phyloP scores from a whole-genome alignment of 2,888 invertebrate genomes.

The Agrochola litura region DNA sequence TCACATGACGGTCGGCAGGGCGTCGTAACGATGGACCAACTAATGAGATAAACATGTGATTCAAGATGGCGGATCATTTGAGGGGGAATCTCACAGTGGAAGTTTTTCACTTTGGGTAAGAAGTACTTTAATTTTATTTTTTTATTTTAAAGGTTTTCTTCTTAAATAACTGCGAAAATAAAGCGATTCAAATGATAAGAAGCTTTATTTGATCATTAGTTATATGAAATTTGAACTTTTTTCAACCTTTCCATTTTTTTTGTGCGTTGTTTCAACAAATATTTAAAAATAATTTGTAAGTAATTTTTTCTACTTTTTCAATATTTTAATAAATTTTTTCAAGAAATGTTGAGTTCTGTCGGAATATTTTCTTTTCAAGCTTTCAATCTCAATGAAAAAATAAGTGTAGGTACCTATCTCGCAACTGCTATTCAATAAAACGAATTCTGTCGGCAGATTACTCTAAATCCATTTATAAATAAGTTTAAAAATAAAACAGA shows the following conservation, averaged over 20 bases:
- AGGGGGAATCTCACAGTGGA: conserved; percentile 74
- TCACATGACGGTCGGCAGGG: conserved; percentile 82
- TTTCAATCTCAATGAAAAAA: background rate
- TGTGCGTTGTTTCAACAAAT: background rate
- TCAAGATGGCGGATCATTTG: conserved; percentile 86
- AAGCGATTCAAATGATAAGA: background rate
- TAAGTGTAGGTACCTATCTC: background rate
- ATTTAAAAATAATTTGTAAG: too few species aligned
- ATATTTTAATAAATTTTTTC: too few species aligned
- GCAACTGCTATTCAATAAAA: background rate
- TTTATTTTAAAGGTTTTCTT: background rate
- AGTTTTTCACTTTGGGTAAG: conserved; percentile 77
- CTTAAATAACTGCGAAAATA: too few species aligned
- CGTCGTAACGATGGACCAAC: conserved; percentile 74
- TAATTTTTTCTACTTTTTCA: too few species aligned
- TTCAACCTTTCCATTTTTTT: background rate
- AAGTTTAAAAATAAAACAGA: background rate
- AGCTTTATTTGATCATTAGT: background rate
- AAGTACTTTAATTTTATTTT: conserved; percentile 56
- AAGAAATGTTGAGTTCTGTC: background rate
- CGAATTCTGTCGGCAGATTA: background rate
- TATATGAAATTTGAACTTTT: background rate
- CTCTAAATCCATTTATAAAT: background rate
- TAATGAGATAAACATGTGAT: conserved; percentile 86
- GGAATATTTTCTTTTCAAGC: background rate